Evolutionary conservation across 2,888 invertebrate genomes (phyloP).

Genomic region (Cecidostiba fungosa): DNA sequence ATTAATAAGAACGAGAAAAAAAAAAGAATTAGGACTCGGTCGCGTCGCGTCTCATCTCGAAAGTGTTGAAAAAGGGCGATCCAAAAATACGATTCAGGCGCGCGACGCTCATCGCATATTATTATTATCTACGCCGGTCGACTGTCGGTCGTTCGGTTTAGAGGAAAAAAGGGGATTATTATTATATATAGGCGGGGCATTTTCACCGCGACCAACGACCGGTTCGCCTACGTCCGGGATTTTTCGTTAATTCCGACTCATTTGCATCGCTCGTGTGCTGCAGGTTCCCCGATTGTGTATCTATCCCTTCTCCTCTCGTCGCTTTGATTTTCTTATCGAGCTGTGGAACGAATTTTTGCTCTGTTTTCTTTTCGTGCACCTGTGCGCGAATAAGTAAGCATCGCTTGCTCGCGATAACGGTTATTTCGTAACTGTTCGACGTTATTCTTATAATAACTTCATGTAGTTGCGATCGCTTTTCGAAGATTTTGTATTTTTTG

Average conservation of each 20-base stretch:
- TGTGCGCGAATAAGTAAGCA: neutral
- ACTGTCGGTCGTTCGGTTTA: neutral
- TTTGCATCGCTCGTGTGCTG: conserved; percentile 56
- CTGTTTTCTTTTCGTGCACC: too few relatives aligned
- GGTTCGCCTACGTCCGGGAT: conserved; percentile 62
- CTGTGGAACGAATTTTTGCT: neutral
- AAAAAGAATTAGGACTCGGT: conserved; percentile 29
- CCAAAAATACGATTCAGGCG: conserved; percentile 51
- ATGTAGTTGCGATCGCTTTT: neutral
- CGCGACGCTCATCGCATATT: neutral
- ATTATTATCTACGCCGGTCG: conserved; percentile 29
- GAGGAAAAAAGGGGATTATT: conserved; percentile 47
- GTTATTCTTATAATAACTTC: neutral
- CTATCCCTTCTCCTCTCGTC: neutral
- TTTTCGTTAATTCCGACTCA: conserved; percentile 60
- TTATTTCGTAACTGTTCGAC: conserved; percentile 25
- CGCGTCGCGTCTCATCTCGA: neutral
- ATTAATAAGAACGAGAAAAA: conserved; percentile 27
- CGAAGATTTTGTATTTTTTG: neutral
- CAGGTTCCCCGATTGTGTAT: conserved; percentile 22
- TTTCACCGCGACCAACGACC: conserved; percentile 52
- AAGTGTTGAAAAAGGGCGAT: conserved; percentile 35
- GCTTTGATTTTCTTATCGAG: conserved; percentile 10
- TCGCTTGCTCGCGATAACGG: conserved; percentile 15
- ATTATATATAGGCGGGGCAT: conserved; percentile 35